These are phyloP conservation scores for Megaceryle maxima DNA, from an alignment of 2,113 vertebrate genomes.

Conservation along the genomic window DNA sequence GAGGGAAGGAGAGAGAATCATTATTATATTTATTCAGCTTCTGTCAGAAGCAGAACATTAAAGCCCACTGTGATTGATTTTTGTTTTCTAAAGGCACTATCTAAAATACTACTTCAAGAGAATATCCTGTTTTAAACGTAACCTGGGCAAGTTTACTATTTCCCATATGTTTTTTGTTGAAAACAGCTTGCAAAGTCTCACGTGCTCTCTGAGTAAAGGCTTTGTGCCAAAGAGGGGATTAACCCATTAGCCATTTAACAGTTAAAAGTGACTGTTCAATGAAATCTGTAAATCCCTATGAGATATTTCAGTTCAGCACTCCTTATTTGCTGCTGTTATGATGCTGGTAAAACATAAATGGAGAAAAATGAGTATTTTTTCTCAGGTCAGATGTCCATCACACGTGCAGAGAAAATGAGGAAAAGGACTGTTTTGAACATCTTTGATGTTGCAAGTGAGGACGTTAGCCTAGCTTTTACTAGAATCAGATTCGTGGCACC, in stretches of 20 bases:
- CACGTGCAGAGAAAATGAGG: neutral
- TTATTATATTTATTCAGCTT: neutral
- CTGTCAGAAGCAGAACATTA: neutral
- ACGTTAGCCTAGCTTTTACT: neutral
- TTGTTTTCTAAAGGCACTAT: neutral
- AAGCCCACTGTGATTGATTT: neutral
- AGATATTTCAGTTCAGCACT: neutral
- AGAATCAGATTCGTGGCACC: neutral
- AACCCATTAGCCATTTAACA: conserved; percentile 42
- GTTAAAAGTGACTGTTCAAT: conserved; percentile 9
- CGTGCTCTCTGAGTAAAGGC: neutral
- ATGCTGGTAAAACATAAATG: neutral
- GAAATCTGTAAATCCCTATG: neutral
- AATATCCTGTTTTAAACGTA: conserved; percentile 14
- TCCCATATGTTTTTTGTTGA: conserved; percentile 14
- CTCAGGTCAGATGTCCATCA: neutral
- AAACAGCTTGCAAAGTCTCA: conserved; percentile 38
- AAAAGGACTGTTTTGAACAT: neutral
- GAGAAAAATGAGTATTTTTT: neutral
- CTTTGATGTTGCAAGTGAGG: neutral
- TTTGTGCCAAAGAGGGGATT: conserved; percentile 30
- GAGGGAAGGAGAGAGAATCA: neutral
- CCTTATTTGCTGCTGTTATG: neutral
- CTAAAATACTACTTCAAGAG: neutral
- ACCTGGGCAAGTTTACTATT: conserved; percentile 32